These are phyloP conservation scores for Lasioglossum vierecki DNA, from an alignment of 2,888 invertebrate species.

Conservation along the genomic window DNA sequence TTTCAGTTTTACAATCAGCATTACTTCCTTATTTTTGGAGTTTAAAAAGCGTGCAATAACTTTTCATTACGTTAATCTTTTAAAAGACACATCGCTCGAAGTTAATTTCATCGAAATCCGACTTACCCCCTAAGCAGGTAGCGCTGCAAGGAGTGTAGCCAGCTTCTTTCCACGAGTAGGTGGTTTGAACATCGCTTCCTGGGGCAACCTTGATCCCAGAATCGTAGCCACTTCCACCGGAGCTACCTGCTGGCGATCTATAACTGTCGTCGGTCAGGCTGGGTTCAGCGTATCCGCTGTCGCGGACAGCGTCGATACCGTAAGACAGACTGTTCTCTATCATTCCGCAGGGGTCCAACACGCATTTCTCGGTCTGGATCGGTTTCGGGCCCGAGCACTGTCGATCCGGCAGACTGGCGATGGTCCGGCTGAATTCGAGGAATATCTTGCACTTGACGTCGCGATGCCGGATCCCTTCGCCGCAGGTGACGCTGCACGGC, in stretches of 20 bases:
- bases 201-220: constrained; percentile 83
- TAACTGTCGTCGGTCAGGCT: constrained; percentile 82
- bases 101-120: background rate
- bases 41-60: background rate
- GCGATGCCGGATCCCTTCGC: constrained; percentile 93
- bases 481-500: constrained; percentile 95
- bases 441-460: constrained; percentile 98
- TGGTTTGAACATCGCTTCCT: constrained; percentile 89
- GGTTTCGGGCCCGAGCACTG: constrained; percentile 95
- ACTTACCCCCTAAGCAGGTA: constrained; percentile 93
- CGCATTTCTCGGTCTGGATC: constrained; percentile 91
- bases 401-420: constrained; percentile 93
- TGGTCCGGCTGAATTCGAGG: constrained; percentile 94
- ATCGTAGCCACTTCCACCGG: constrained; percentile 68
- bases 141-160: constrained; percentile 97
- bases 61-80: background rate
- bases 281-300: constrained; percentile 82
- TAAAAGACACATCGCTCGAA: background rate
- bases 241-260: constrained; percentile 76
- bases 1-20: background rate
- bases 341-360: constrained; percentile 89
- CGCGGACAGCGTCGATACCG: constrained; percentile 82
- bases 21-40: background rate
- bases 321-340: constrained; percentile 81
- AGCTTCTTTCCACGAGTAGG: constrained; percentile 94